A percentile compares a stretch with the other conserved stretches of the same genome.
phyloP scores from a whole-genome alignment of 2,888 invertebrate species.

The Geophilus truncorum region DNA sequence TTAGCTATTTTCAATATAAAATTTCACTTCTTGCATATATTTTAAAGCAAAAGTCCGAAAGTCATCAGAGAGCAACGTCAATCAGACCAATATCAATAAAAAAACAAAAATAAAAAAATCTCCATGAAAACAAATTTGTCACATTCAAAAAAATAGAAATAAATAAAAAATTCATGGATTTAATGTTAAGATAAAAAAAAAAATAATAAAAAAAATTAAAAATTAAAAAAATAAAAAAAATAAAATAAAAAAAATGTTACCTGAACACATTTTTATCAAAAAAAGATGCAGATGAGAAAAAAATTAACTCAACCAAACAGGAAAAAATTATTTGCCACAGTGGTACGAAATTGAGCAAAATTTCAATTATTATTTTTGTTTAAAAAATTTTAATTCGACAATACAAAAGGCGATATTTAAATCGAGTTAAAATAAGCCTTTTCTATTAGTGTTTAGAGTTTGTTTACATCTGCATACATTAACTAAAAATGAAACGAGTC shows the following conservation, averaged over 20 bases:
- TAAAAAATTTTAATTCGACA: neutral
- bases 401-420: conserved; percentile 4
- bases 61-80: neutral
- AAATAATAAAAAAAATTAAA: neutral
- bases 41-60: neutral
- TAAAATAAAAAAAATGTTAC: neutral
- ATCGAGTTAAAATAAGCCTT: too few relatives aligned
- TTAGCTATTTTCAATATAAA: neutral
- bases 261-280: neutral
- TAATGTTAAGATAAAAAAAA: too few relatives aligned
- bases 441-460: neutral
- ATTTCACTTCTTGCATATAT: too few relatives aligned
- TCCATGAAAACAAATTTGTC: conserved; percentile 8
- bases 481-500: neutral
- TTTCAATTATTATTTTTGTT: neutral
- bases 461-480: neutral
- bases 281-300: neutral
- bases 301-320: neutral
- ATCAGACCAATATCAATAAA: neutral
- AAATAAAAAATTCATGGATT: neutral
- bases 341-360: conserved; percentile 30
- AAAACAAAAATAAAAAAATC: neutral
- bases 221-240: neutral
- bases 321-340: conserved; percentile 33
- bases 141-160: neutral